These are phyloP conservation scores for Drosophila ananassae DNA, from an alignment of 1,140 invertebrate species.

Conservation along the genomic window DNA sequence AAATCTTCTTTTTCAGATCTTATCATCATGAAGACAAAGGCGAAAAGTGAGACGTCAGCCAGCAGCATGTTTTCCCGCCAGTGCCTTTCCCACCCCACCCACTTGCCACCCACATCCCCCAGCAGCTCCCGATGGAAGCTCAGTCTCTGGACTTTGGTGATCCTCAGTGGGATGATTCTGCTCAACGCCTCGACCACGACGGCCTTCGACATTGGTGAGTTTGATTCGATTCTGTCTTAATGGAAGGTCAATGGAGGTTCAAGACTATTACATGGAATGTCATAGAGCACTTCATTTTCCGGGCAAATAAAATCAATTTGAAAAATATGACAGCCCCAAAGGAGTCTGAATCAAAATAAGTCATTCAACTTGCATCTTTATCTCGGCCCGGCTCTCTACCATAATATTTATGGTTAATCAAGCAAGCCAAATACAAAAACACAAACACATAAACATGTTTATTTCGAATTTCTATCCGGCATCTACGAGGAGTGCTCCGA, in stretches of 20 bases:
- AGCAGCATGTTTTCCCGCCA: slow-evolving; percentile 75
- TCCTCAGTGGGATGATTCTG: slow-evolving; percentile 67
- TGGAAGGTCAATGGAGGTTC: slow-evolving; percentile 8
- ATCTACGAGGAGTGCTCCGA: slow-evolving; percentile 1
- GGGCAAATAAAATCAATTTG: not conserved
- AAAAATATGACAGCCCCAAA: not conserved
- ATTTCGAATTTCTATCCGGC: slow-evolving; percentile 23
- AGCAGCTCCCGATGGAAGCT: slow-evolving; percentile 55
- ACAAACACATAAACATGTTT: slow-evolving; percentile 76
- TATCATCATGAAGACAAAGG: slow-evolving; percentile 33
- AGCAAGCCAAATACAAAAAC: slow-evolving; percentile 78
- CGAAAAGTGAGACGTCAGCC: slow-evolving; percentile 45
- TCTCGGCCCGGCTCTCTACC: slow-evolving; percentile 31
- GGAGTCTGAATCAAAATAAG: slow-evolving; percentile 12
- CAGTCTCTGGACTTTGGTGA: slow-evolving; percentile 63
- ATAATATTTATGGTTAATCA: slow-evolving; percentile 81
- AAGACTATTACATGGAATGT: slow-evolving; percentile 2
- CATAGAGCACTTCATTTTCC: not conserved
- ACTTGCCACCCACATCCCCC: slow-evolving; percentile 30
- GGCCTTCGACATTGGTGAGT: slow-evolving; percentile 82
- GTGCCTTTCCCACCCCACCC: slow-evolving; percentile 75
- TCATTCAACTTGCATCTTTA: slow-evolving; percentile 20
- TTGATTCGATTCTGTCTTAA: slow-evolving; percentile 20
- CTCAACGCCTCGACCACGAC: slow-evolving; percentile 62
- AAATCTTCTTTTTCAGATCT: slow-evolving; percentile 53